Percentiles rank a stretch among this genome's conserved stretches.
Evolutionary conservation across 2,113 vertebrate species (phyloP).

Genomic region (Planiliza haematocheilus): DNA sequence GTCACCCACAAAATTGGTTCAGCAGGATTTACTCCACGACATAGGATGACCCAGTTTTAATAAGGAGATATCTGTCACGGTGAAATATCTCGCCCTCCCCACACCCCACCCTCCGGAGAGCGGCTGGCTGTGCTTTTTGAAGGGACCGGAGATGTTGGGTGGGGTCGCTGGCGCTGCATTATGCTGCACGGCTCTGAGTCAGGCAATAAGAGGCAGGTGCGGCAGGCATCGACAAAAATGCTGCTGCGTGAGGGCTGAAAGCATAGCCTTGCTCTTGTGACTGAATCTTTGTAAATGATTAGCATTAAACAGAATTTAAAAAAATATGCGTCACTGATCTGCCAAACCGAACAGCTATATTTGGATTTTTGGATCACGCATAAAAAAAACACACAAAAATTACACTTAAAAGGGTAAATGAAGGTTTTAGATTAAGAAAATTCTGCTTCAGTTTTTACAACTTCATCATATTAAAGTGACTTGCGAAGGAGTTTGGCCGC

Average conservation of each 20-base stretch:
- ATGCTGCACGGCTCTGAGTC: slow-evolving; percentile 81
- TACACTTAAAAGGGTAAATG: background rate
- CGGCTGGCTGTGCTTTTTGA: slow-evolving; percentile 34
- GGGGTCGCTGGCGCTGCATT: slow-evolving; percentile 86
- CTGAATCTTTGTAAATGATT: background rate
- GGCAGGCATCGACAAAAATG: slow-evolving; percentile 50
- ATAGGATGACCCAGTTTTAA: slow-evolving; percentile 51
- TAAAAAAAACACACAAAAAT: background rate
- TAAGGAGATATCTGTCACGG: slow-evolving; percentile 48
- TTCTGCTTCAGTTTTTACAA: background rate
- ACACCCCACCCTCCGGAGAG: slow-evolving; percentile 50
- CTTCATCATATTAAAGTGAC: slow-evolving; percentile 27
- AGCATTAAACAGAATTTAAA: background rate
- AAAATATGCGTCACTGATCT: slow-evolving; percentile 63
- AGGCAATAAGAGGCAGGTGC: slow-evolving; percentile 77
- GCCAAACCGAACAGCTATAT: slow-evolving; percentile 4
- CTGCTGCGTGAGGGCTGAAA: slow-evolving; percentile 11
- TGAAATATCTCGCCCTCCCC: slow-evolving; percentile 44
- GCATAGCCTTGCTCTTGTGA: background rate
- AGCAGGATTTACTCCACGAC: slow-evolving; percentile 19
- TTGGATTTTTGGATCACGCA: background rate
- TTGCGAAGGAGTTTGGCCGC: slow-evolving; percentile 71
- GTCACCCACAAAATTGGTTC: slow-evolving; percentile 52
- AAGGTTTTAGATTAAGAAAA: background rate
- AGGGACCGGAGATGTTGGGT: slow-evolving; percentile 81